Evolutionary conservation across 2,797 vertebrate species (phyloP).

Genomic region (Sebastes taczanowskii): DNA sequence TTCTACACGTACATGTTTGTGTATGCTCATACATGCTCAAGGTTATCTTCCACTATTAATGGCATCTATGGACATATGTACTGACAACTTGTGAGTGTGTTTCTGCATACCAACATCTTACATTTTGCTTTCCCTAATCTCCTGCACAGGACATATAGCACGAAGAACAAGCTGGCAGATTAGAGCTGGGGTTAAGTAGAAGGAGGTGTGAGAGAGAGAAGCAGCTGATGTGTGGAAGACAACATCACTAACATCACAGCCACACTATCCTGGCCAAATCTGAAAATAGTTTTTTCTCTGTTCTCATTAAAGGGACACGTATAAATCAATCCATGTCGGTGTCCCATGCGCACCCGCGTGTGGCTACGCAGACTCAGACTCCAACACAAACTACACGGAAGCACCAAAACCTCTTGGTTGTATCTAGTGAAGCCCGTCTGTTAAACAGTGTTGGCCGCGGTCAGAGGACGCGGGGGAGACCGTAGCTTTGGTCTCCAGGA

Average conservation of each 20-base stretch:
- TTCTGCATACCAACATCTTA: neutral
- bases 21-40: neutral
- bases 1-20: neutral
- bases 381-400: no score
- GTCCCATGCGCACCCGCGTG: no score
- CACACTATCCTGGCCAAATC: neutral
- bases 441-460: no score
- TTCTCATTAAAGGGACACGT: no score
- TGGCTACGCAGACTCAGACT: no score
- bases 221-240: neutral
- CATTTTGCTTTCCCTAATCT: neutral
- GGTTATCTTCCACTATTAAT: conserved; percentile 5
- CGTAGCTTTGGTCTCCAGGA: no score
- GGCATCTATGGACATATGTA: neutral
- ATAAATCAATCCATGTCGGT: no score
- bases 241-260: neutral
- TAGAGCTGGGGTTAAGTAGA: neutral
- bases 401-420: no score
- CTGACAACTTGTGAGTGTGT: neutral
- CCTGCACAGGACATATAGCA: neutral
- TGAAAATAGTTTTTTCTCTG: neutral
- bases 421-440: no score
- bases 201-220: neutral
- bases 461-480: no score
- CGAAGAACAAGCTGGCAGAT: neutral